phyloP scores from a whole-genome alignment of 92 coral and sea anemone genomes.

The Epizoanthus stellaris region DNA sequence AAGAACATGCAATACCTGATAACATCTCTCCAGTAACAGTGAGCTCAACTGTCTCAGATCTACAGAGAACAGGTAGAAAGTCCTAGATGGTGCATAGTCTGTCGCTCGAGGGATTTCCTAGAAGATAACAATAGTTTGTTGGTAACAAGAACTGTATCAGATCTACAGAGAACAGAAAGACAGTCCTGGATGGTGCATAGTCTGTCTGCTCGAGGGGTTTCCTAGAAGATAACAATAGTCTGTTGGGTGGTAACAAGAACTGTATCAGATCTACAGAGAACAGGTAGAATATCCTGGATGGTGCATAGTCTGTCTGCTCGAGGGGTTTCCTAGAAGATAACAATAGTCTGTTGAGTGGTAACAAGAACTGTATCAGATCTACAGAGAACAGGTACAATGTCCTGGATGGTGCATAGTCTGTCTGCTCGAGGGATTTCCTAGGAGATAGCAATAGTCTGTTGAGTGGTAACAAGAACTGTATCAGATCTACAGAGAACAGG shows the following conservation, averaged over 20 bases:
- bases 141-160: constrained; percentile 61
- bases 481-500: constrained; percentile 89
- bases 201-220: constrained; percentile 73
- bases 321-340: constrained; percentile 1
- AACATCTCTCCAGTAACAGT: constrained; percentile 90
- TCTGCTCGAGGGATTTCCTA: constrained; percentile 94
- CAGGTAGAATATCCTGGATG: constrained; percentile 90
- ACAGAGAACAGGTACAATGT: constrained; percentile 94
- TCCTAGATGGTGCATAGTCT: constrained; percentile 94
- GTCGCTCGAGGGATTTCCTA: constrained; percentile 95
- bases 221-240: too few species aligned
- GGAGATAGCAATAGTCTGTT: neutral
- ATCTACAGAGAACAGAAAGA: constrained; percentile 94
- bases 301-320: constrained; percentile 87
- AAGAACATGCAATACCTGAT: constrained; percentile 70
- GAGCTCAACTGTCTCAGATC: constrained; percentile 85
- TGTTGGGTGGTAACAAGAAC: constrained; percentile 18
- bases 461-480: constrained; percentile 66
- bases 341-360: too few species aligned
- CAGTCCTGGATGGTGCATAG: constrained; percentile 91
- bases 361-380: constrained; percentile 71
- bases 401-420: constrained; percentile 94
- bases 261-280: constrained; percentile 89
- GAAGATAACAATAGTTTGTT: neutral
- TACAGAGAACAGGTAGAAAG: constrained; percentile 93